Evolutionary conservation across 1,140 invertebrate genomes (phyloP).

Genomic region (Proctacanthus coquilletti): DNA sequence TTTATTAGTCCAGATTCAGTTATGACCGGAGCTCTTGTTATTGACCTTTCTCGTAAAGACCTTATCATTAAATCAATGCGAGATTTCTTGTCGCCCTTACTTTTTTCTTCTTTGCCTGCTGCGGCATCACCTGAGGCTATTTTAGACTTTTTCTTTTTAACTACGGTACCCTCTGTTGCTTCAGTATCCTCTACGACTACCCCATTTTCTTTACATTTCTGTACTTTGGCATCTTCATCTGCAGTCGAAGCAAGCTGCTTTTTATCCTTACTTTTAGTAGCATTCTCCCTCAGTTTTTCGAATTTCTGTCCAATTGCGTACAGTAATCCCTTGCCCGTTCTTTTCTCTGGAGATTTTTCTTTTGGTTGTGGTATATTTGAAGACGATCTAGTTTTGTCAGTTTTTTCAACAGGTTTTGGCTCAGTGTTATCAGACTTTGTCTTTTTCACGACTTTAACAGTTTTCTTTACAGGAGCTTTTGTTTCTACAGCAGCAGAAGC

Average conservation of each 20-base stretch:
- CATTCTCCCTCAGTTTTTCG: constrained; percentile 38
- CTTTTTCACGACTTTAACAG: not conserved
- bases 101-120: no score
- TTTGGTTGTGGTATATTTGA: constrained; percentile 14
- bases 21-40: constrained; percentile 36
- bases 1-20: constrained; percentile 46
- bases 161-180: not conserved
- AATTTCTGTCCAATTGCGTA: constrained; percentile 47
- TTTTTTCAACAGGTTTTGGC: constrained; percentile 2
- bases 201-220: no score
- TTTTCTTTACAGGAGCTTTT: not conserved
- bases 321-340: constrained; percentile 24
- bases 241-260: constrained; percentile 6
- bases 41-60: constrained; percentile 43
- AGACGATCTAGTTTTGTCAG: constrained; percentile 1
- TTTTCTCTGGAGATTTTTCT: constrained; percentile 25
- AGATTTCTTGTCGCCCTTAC: no score
- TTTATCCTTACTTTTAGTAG: constrained; percentile 26
- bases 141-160: not conserved
- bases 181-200: constrained; percentile 1
- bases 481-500: no score
- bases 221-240: not conserved
- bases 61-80: constrained; percentile 36
- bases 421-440: constrained; percentile 15
- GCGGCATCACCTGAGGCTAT: not conserved